Base-by-base conservation (phyloP, 2,888 invertebrate genomes). In the Eupithecia subumbrata region DNA sequence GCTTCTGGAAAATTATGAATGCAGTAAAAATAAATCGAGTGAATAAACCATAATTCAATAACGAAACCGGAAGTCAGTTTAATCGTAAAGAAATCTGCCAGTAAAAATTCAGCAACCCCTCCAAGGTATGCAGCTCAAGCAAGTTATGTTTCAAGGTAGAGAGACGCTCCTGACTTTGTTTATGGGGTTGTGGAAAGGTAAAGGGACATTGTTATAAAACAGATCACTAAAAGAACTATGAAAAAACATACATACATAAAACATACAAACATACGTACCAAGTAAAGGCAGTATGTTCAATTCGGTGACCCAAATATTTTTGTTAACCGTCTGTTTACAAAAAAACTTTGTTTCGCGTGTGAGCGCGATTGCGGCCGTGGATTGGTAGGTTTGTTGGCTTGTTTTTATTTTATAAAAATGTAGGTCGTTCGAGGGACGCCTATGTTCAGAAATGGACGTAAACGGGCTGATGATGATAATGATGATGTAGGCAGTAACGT, bases 11-110 rank as follows among this genome's bases (percentile, higher is more conserved):
- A 66, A 34, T 71, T 43, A 74, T 78, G 75, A 79, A 80, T 79
- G 73, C 79, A 79, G 80, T 85, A 85, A 87, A 89, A 90, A 85
- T 87, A 87, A 91, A 92, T 92, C 89, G 90, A 85, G 87, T 86
- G 87, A 76, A 82, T 83, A 82, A 83, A 85, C 85, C 88, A 90
- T 92, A 92, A 92, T 89, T 92, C 90, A 91, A 90, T 89, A 76
- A 85, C 80, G 81, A 90, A 91, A 89, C 91, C 89, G 86, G 87
- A 90, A 91, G 14, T 68, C 63, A 48, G 83, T 85, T 82, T 76
- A 84, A 83, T 81, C 80, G 86, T 84, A 85, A 90, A 89, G 88
- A 87, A 90, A 89, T 86, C 86, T 52, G 84, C 67, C 84, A 84
- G 82, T 84, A 88, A 90, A 91, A 91, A 90, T 89, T 88, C 85